Evolutionary conservation across 2,888 invertebrate genomes (phyloP).

Genomic region (Copidosoma aretas): DNA sequence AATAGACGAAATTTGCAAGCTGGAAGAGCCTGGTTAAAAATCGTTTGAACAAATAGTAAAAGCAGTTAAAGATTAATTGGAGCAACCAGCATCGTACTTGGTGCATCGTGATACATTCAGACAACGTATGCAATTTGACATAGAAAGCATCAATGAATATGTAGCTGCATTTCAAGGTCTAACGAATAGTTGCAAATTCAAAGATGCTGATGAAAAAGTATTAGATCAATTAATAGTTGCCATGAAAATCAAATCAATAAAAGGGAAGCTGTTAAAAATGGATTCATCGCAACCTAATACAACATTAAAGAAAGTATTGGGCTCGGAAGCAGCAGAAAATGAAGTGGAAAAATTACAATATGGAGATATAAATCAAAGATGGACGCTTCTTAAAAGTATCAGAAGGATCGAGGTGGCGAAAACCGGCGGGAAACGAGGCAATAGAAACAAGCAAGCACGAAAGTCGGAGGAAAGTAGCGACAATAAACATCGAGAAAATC

Average conservation of each 20-base stretch:
- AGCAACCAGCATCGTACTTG: neutral
- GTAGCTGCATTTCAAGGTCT: constrained; percentile 27
- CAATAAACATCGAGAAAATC: too few species aligned
- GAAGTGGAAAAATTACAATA: too few species aligned
- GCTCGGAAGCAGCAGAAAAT: neutral
- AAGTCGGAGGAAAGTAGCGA: too few species aligned
- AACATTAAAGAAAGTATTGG: constrained; percentile 22
- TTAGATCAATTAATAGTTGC: constrained; percentile 31
- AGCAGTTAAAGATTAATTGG: too few species aligned
- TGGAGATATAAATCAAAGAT: too few species aligned
- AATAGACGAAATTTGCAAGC: constrained; percentile 5
- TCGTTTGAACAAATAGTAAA: too few species aligned
- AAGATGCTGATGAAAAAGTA: constrained; percentile 27
- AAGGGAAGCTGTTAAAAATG: constrained; percentile 27
- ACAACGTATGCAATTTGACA: constrained; percentile 24
- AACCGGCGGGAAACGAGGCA: too few species aligned
- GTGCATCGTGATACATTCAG: constrained; percentile 22
- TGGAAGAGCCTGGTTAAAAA: neutral
- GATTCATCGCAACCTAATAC: constrained; percentile 17
- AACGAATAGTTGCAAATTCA: constrained; percentile 26
- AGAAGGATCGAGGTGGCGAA: too few species aligned
- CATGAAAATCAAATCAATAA: constrained; percentile 25
- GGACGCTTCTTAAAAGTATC: too few species aligned
- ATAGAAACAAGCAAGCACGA: too few species aligned
- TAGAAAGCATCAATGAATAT: constrained; percentile 27